Evolutionary conservation across 2,113 vertebrate genomes (phyloP).

Genomic region (Plotosus lineatus): DNA sequence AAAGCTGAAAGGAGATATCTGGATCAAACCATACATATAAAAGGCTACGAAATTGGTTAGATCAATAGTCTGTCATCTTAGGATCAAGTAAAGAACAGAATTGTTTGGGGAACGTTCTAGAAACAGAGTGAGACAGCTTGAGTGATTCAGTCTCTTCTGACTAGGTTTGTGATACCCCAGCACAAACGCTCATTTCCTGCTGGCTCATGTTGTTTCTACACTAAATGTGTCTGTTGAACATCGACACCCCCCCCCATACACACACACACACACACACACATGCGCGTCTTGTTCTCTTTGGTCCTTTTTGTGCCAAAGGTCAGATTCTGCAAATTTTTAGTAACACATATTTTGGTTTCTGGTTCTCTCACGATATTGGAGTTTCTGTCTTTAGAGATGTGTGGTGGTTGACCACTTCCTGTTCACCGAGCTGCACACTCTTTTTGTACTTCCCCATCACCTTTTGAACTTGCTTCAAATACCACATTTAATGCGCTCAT

Average conservation of each 20-base stretch:
- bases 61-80: background rate
- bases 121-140: background rate
- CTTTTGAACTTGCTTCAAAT: background rate
- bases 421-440: background rate
- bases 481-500: background rate
- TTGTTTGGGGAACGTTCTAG: background rate
- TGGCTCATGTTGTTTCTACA: slow-evolving; percentile 71
- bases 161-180: slow-evolving; percentile 64
- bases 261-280: too few relatives aligned
- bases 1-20: background rate
- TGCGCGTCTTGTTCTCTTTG: background rate
- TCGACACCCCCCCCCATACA: too few relatives aligned
- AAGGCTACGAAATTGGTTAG: background rate
- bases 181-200: slow-evolving; percentile 74
- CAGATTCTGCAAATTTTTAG: background rate
- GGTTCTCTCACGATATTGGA: background rate
- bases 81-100: background rate
- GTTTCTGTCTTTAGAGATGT: background rate
- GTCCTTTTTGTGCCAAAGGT: background rate
- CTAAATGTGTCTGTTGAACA: too few relatives aligned
- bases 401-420: slow-evolving; percentile 35
- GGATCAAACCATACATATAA: slow-evolving; percentile 8
- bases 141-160: slow-evolving; percentile 10
- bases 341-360: slow-evolving; percentile 22
- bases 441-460: background rate